Base-by-base conservation (phyloP, 2,113 vertebrate species). In the Osmerus mordax region DNA sequence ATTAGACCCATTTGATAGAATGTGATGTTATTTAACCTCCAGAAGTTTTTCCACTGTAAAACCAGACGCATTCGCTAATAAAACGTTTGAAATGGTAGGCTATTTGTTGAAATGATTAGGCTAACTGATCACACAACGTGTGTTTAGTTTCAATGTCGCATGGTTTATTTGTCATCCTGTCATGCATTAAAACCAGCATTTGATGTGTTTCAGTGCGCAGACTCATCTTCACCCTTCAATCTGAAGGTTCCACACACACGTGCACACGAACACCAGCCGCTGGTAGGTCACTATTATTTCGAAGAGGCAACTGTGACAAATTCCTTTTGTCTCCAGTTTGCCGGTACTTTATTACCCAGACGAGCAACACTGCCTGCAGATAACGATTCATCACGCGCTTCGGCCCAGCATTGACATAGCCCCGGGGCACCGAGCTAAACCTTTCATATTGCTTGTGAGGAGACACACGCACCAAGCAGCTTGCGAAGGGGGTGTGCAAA, bases 271-370 rank as follows among this genome's bases (percentile, higher is more conserved):
- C 29, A 56, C 69, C 80, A 81, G 74, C 75, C 81, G 80, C 83
- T 78, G 77, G 74, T 71, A 32, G 87, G 88, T 89, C 87, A 86
- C 88, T 80, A 83, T 87, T 87, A 86, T 83, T 87, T 84, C 80
- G 81, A 62, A 74, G 80, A 78, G 78, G 84, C 83, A 87, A 88
- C 91, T 89, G 90, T 91, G 91, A 93, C 91, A 91, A 90, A 93
- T 92, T 91, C 86, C 86, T 85, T 90, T 91, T 92, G 91, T 93
- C 91, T 92, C 84, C 85, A 88, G 80, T 87, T 91, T 89, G 89
- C 88, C 81, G 87, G 78, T 91, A 91, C 91, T 93, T 92, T 93
- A 92, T 92, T 93, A 93, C 89, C 88, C 89, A 87, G 85, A 87
- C 87, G 84, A 87, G 87, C 83, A 81, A 59, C 87, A 87, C 82